phyloP scores from a whole-genome alignment of 1,140 invertebrate genomes.

The Nymphalis io region DNA sequence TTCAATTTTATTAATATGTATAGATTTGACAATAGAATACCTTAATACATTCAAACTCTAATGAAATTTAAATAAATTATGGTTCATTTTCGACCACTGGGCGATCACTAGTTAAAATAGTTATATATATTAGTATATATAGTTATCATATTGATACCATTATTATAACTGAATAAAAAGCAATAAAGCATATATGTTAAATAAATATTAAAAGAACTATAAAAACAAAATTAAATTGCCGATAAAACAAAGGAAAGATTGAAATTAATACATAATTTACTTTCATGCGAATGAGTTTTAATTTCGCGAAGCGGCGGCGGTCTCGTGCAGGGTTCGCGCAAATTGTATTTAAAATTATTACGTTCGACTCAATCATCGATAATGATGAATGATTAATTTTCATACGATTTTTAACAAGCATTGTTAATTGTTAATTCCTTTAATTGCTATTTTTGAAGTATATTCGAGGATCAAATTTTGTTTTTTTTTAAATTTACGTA shows the following conservation, averaged over 20 bases:
- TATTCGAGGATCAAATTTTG: too few species aligned
- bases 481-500: too few species aligned
- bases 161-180: not conserved
- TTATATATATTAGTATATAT: too few species aligned
- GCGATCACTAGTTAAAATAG: too few species aligned
- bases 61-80: too few species aligned
- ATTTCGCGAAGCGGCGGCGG: slow-evolving; percentile 17
- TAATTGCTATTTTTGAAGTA: not conserved
- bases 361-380: slow-evolving; percentile 4
- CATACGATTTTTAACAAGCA: not conserved
- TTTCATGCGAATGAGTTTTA: slow-evolving; percentile 23
- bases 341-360: slow-evolving; percentile 17
- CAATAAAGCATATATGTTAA: too few species aligned
- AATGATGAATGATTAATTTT: slow-evolving; percentile 1
- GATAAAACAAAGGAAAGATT: slow-evolving; percentile 21
- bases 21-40: too few species aligned
- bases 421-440: not conserved
- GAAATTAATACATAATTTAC: slow-evolving; percentile 20
- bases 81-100: too few species aligned
- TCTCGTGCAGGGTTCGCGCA: slow-evolving; percentile 6
- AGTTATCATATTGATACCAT: too few species aligned
- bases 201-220: too few species aligned
- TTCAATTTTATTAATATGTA: too few species aligned
- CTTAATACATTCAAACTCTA: too few species aligned
- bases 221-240: slow-evolving; percentile 8